Conservation (phyloP, 2,888 invertebrate genomes). For the Drosophila tripunctata region DNA sequence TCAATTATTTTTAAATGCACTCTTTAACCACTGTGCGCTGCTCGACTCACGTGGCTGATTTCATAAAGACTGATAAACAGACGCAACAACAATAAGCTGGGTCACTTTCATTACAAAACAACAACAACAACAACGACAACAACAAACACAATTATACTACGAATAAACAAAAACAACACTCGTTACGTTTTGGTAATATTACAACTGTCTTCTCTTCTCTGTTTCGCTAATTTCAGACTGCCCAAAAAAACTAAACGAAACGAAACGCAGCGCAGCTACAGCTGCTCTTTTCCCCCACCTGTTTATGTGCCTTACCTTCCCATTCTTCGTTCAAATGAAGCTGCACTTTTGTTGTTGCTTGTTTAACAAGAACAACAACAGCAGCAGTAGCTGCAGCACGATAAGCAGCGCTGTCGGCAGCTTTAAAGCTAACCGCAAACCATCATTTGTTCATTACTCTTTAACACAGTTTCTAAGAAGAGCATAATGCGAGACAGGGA, state of each 20-base stretch:
- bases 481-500: no score
- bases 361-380: constrained; percentile 47
- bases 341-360: constrained; percentile 29
- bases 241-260: no score
- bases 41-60: constrained; percentile 54
- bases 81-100: constrained; percentile 12
- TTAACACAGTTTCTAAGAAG: neutral
- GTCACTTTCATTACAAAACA: constrained; percentile 45
- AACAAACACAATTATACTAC: no score
- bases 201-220: no score
- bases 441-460: constrained; percentile 8
- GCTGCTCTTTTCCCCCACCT: no score
- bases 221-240: no score
- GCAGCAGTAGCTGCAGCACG: constrained; percentile 24
- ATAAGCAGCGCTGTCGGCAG: constrained; percentile 46
- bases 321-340: constrained; percentile 2
- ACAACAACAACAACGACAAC: constrained; percentile 28
- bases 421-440: constrained; percentile 35
- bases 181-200: neutral
- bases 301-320: neutral
- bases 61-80: constrained; percentile 41
- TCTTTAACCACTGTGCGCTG: constrained; percentile 33
- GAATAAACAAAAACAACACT: constrained; percentile 16
- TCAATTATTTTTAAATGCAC: no score
- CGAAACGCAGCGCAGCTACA: no score